Percentiles rank a stretch among this genome's conserved stretches.
phyloP scores from a whole-genome alignment of 1,140 invertebrate genomes.

The Cheumatopsyche charites region DNA sequence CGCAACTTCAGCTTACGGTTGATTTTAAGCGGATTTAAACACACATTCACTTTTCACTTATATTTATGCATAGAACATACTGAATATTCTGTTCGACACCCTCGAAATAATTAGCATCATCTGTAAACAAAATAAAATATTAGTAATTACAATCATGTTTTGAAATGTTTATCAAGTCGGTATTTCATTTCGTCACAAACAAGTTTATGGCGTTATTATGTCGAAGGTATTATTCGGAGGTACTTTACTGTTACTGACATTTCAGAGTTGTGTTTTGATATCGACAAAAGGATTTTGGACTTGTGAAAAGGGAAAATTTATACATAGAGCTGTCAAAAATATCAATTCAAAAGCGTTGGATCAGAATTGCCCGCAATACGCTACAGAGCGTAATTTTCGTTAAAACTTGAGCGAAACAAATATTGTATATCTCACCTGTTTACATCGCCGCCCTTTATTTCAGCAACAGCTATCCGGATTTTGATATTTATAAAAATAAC shows the following conservation, averaged over 20 bases:
- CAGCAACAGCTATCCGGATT: background rate
- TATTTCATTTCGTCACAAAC: too few relatives aligned
- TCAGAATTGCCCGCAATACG: background rate
- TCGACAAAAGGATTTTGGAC: constrained; percentile 6
- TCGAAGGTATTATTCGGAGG: background rate
- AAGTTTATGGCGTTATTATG: background rate
- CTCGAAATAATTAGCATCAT: too few relatives aligned
- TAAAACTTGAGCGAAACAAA: background rate
- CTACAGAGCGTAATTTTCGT: background rate
- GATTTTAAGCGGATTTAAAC: background rate
- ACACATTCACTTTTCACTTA: constrained; percentile 2
- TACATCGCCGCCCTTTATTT: background rate
- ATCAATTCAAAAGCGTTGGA: constrained; percentile 1
- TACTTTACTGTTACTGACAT: background rate
- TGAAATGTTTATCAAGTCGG: too few relatives aligned
- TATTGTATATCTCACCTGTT: background rate
- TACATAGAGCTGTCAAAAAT: constrained; percentile 5
- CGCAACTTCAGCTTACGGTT: background rate
- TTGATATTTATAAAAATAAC: constrained; percentile 31
- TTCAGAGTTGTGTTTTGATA: constrained; percentile 5
- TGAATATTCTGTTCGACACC: too few relatives aligned
- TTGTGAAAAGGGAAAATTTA: background rate
- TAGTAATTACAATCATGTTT: too few relatives aligned
- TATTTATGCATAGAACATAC: too few relatives aligned
- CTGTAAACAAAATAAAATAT: too few relatives aligned